Base-by-base conservation (phyloP, 2,113 vertebrate species). In the Sakesphorus luctuosus region DNA sequence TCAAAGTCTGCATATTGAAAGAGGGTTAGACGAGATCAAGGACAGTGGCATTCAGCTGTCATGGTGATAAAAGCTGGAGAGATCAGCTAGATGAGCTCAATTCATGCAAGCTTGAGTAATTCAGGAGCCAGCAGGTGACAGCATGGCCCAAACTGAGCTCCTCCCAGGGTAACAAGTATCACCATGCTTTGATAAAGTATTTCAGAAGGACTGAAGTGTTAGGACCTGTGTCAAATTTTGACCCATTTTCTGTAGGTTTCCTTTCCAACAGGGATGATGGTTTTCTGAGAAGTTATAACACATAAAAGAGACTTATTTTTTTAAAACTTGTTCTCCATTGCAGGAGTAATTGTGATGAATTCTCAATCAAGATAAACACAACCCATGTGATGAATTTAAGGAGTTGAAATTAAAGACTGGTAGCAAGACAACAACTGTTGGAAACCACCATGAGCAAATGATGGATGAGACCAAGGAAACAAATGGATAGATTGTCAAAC, bases 401-500 rank as follows among this genome's bases (percentile, higher is more conserved):
- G 33, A 87, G 1, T 33, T 90, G 81, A 80, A 96, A 94, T 95
- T 56, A 89, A 62, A 92, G 53, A 40, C 52, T 59, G 44, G 49
- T 94, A 58, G 77, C 58, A 93, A 88, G 87, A 93, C 63, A 89
- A 59, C 74, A 87, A 90, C 75, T 44, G 38, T 17, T 88, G 55
- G 75, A 83, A 83, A 89, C 43, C 40, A 53, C 53, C 0, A 0
- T 53, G 55, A 87, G 71, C 56, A 68, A 80, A 66, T 96, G 93
- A 96, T 96, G 87, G 75, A 95, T 91, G 93, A 93, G 50, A 55
- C 38, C 82, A 77, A 81, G 87, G 55, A 83, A 96, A 83, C 38
- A 87, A 95, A 96, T 29, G 67, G 89, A 85, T 82, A 46, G 91
- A 93, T 44, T 93, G 93, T 90, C 94, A 97, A 89, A 94, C 55